Percentiles rank a stretch among this genome's conserved stretches.
phyloP scores from a whole-genome alignment of 2,797 vertebrate species.

The Sebastes aleutianus region DNA sequence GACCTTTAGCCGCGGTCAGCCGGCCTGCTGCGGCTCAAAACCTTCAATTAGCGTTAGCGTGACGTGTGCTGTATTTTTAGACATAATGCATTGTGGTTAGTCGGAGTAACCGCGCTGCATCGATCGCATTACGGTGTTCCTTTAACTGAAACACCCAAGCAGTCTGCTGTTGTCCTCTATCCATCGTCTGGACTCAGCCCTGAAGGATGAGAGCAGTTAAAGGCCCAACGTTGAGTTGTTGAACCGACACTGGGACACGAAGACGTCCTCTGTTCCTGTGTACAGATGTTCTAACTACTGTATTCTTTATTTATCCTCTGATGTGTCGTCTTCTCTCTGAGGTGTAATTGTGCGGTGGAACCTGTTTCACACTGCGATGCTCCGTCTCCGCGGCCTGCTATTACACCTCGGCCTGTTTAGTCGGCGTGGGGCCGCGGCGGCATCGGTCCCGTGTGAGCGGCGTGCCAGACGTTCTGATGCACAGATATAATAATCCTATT shows the following conservation, averaged over 20 bases:
- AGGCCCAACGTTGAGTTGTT: neutral
- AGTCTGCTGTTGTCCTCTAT: neutral
- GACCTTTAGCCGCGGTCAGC: slow-evolving; percentile 57
- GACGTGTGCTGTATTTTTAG: slow-evolving; percentile 47
- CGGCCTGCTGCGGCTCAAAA: slow-evolving; percentile 28
- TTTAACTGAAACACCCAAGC: slow-evolving; percentile 8
- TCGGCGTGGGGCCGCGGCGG: slow-evolving; percentile 6
- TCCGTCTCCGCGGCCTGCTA: slow-evolving; percentile 14
- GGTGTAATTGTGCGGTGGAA: slow-evolving; percentile 33
- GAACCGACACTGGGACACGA: neutral
- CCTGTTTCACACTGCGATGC: slow-evolving; percentile 44
- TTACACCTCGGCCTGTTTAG: slow-evolving; percentile 45
- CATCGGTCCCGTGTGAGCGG: slow-evolving; percentile 15
- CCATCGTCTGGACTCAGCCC: too few relatives aligned
- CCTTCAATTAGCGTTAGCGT: slow-evolving; percentile 48
- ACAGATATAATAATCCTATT: slow-evolving; percentile 49
- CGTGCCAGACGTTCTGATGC: slow-evolving; percentile 52
- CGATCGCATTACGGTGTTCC: neutral
- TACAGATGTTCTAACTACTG: neutral
- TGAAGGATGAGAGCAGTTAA: neutral
- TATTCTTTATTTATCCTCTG: neutral
- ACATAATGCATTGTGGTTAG: slow-evolving; percentile 39
- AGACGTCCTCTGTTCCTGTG: too few relatives aligned
- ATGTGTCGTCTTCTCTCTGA: neutral
- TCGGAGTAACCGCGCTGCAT: neutral